Evolutionary conservation across 2,113 vertebrate species (phyloP).

Genomic region (Ploceus nigricollis): DNA sequence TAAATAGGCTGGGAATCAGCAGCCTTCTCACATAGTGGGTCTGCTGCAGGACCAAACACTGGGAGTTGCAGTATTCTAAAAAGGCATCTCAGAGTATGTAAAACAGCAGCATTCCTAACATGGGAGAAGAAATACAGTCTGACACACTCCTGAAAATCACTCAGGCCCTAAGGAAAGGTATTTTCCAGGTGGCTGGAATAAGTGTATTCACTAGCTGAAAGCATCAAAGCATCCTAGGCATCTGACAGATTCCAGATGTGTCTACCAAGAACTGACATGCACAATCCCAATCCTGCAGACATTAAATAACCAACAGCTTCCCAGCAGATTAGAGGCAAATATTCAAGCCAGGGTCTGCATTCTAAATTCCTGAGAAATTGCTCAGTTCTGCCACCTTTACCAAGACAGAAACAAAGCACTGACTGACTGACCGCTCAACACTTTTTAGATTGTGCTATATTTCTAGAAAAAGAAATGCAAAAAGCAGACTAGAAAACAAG

Average conservation of each 20-base stretch:
- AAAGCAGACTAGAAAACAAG: background rate
- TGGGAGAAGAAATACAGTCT: background rate
- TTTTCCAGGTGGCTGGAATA: background rate
- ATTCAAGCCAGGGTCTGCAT: background rate
- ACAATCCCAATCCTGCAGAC: background rate
- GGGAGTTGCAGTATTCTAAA: background rate
- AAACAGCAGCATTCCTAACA: background rate
- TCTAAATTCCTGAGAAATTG: background rate
- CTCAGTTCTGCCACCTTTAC: background rate
- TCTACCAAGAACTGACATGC: background rate
- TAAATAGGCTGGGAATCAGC: background rate
- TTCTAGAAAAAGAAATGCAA: background rate
- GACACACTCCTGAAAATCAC: background rate
- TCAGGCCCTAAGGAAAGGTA: background rate
- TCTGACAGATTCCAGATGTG: background rate
- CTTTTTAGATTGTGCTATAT: background rate
- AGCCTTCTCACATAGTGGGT: background rate
- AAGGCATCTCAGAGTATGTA: background rate
- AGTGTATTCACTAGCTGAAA: background rate
- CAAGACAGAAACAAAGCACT: background rate
- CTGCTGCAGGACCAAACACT: background rate
- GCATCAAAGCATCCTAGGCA: background rate
- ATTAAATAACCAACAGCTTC: background rate
- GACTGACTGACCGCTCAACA: background rate
- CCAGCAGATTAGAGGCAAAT: background rate